Conservation (phyloP, 1,140 invertebrate species). For the Bombus vancouverensis region DNA sequence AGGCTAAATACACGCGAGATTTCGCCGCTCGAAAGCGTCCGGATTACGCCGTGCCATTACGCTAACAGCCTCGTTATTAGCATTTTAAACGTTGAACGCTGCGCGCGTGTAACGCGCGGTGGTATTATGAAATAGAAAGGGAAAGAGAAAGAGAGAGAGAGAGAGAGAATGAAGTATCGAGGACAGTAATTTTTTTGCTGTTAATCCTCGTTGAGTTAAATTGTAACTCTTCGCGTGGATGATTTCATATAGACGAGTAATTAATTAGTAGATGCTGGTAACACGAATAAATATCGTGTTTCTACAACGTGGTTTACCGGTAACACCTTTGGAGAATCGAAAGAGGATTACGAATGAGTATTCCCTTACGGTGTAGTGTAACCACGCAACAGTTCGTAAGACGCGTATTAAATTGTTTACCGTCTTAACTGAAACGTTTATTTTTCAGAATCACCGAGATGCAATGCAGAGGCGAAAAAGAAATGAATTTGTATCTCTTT, state of each 20-base stretch:
- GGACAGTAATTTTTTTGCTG: too few species aligned
- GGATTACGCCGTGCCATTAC: conserved; percentile 9
- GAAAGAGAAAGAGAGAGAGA: not conserved
- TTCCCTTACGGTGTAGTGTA: not conserved
- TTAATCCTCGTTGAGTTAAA: not conserved
- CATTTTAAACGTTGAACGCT: conserved; percentile 12
- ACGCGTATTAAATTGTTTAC: not conserved
- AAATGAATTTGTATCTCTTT: too few species aligned
- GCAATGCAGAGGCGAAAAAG: too few species aligned
- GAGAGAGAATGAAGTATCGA: not conserved
- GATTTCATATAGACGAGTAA: too few species aligned
- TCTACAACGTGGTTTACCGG: not conserved
- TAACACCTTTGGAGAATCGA: not conserved
- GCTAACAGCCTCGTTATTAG: conserved; percentile 28
- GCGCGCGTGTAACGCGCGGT: not conserved
- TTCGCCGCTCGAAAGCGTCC: conserved; percentile 6
- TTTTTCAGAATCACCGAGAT: too few species aligned
- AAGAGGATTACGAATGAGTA: not conserved
- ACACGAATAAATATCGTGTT: not conserved
- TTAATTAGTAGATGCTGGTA: not conserved
- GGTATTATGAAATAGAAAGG: not conserved
- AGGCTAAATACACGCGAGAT: not conserved
- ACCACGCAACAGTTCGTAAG: not conserved
- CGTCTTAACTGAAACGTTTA: too few species aligned
- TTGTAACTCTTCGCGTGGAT: not conserved